Base-by-base conservation (phyloP, 2,888 invertebrate genomes). In the Colostygia pectinataria region DNA sequence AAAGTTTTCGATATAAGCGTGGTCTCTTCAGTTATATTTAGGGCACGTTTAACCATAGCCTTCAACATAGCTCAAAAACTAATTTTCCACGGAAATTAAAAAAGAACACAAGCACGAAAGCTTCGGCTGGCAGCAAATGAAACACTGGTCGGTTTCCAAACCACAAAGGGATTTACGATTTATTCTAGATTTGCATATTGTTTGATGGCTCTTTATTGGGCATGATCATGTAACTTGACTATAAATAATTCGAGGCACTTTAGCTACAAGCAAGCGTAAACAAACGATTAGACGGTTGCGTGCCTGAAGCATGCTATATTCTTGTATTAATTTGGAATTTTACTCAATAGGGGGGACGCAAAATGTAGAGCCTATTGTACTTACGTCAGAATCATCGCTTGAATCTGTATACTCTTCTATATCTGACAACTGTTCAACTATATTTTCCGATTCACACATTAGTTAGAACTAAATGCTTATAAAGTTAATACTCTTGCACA, bases 241-340 rank as follows among this genome's bases (percentile, higher is more conserved):
- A 80, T 87, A 85, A 83, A 85, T 82, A 82, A 76, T 74, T 79
- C 66, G 64, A 72, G 73, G 72, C 76, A 76, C 79, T 81, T 83
- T 74, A 74, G 72, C 67, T 67, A 77, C 75, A 77, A 78, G 77
- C 75, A 80, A 83, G 86, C 85, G 80, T 85, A 85, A 85, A 86
- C 79, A 80, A 83, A 83, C 71, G 75, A 83, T 81, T 83, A 81
- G 74, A 72, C 60, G 65, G 56, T 83, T 80, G 87, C 88, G 86
- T 87, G 87, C 62, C 59, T 58, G 33, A 67, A 70, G 67, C 71
- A 69, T 66, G 57, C 58, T 56, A 59, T 68, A 74, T 75, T 61
- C 71, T 66, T 71, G 66, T 63, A 68, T 74, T 67, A 66, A 72
- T 72, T 72, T 65, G 58, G 66, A 53, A n/a, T n/a, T 61, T 55